These are phyloP conservation scores for Quadroppia sp. DNA, from an alignment of 2,888 invertebrate genomes.

Conservation along the genomic window DNA sequence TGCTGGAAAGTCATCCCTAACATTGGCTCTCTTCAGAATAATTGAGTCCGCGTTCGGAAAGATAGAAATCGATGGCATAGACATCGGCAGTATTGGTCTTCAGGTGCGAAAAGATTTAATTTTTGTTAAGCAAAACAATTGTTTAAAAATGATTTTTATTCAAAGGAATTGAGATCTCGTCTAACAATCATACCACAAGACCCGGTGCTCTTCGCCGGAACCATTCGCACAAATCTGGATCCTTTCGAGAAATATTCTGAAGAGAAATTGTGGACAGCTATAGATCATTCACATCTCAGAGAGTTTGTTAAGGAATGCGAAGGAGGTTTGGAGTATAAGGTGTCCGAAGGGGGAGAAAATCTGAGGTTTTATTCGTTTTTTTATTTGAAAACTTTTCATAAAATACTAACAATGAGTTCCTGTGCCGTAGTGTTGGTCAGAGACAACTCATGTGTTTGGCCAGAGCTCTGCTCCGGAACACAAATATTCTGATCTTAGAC, in stretches of 20 bases:
- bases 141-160: neutral
- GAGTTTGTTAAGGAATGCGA: constrained; percentile 52
- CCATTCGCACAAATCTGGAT: constrained; percentile 83
- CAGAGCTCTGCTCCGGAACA: constrained; percentile 41
- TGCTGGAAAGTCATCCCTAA: constrained; percentile 34
- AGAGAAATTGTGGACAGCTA: constrained; percentile 57
- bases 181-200: constrained; percentile 64
- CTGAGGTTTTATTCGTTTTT: constrained; percentile 51
- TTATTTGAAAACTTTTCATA: too few species aligned
- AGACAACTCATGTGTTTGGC: constrained; percentile 43
- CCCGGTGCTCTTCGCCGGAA: constrained; percentile 89
- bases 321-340: constrained; percentile 52
- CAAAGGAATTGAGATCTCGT: constrained; percentile 52
- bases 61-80: constrained; percentile 51
- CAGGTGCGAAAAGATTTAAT: neutral
- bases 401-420: too few species aligned
- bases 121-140: neutral
- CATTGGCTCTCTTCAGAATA: constrained; percentile 51
- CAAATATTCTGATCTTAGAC: constrained; percentile 51
- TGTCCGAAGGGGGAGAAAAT: constrained; percentile 56
- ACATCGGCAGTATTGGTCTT: constrained; percentile 51
- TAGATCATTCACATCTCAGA: constrained; percentile 59
- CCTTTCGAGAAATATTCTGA: constrained; percentile 65
- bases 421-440: constrained; percentile 48
- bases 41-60: constrained; percentile 51